Percentiles rank a stretch among this genome's conserved stretches.
phyloP scores from a whole-genome alignment of 2,113 vertebrate genomes.

The Loxodonta africana region DNA sequence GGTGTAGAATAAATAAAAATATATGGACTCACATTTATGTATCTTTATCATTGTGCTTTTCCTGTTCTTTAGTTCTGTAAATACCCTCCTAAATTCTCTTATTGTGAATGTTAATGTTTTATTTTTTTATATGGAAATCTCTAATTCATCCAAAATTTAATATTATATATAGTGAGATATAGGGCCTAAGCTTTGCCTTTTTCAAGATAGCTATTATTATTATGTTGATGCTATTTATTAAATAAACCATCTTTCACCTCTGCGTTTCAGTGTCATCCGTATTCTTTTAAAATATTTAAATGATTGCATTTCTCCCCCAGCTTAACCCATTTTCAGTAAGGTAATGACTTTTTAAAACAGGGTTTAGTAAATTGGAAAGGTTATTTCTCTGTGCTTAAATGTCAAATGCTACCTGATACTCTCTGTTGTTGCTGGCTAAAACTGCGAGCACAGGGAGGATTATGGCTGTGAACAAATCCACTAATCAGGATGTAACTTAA shows the following conservation, averaged over 20 bases:
- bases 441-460: slow-evolving; percentile 58
- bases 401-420: slow-evolving; percentile 73
- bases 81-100: background rate
- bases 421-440: slow-evolving; percentile 64
- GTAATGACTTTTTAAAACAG: slow-evolving; percentile 78
- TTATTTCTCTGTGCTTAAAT: slow-evolving; percentile 72
- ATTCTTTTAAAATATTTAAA: slow-evolving; percentile 72
- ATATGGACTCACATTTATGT: background rate
- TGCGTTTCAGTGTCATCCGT: slow-evolving; percentile 69
- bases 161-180: background rate
- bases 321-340: slow-evolving; percentile 76
- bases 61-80: background rate
- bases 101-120: background rate
- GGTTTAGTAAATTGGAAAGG: slow-evolving; percentile 77
- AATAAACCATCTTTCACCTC: slow-evolving; percentile 54
- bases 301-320: slow-evolving; percentile 68
- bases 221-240: slow-evolving; percentile 67
- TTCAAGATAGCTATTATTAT: slow-evolving; percentile 51
- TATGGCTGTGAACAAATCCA: slow-evolving; percentile 58
- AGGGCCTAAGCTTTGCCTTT: slow-evolving; percentile 1
- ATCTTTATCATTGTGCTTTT: background rate
- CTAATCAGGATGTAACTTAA: slow-evolving; percentile 46
- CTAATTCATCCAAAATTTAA: slow-evolving; percentile 31
- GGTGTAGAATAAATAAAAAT: background rate
- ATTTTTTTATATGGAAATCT: background rate